phyloP scores from a whole-genome alignment of 2,797 vertebrate genomes.

The Myiotriccus ornatus region DNA sequence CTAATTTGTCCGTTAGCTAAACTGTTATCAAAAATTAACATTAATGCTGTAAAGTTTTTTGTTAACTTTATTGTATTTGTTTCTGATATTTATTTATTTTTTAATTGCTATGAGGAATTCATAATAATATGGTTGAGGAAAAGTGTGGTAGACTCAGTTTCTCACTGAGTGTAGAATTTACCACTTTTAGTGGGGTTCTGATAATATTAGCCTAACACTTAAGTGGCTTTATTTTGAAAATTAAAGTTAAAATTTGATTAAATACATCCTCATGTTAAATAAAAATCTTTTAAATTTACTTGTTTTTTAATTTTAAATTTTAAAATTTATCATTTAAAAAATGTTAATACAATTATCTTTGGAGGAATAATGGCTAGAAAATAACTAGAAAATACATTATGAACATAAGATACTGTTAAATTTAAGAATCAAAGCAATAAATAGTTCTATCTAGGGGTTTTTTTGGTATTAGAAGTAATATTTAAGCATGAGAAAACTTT shows the following conservation, averaged over 20 bases:
- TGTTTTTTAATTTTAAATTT: background rate
- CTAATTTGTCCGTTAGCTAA: background rate
- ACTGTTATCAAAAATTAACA: background rate
- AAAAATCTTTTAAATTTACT: background rate
- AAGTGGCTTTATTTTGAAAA: background rate
- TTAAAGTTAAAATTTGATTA: background rate
- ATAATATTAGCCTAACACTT: background rate
- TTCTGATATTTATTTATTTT: background rate
- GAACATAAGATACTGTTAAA: background rate
- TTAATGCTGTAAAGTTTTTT: background rate
- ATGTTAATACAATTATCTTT: background rate
- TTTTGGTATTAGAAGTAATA: background rate
- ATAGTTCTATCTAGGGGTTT: background rate
- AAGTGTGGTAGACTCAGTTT: background rate
- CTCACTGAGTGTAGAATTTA: background rate
- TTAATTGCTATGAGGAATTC: background rate
- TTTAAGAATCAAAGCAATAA: background rate
- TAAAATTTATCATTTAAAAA: background rate
- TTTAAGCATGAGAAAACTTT: background rate
- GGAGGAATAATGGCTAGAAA: background rate
- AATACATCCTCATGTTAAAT: background rate
- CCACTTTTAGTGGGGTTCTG: background rate
- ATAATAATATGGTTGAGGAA: background rate
- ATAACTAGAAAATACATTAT: background rate
- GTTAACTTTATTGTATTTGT: background rate